These are phyloP conservation scores for Acanthoscelides obtectus DNA, from an alignment of 2,888 invertebrate genomes.

Conservation along the genomic window DNA sequence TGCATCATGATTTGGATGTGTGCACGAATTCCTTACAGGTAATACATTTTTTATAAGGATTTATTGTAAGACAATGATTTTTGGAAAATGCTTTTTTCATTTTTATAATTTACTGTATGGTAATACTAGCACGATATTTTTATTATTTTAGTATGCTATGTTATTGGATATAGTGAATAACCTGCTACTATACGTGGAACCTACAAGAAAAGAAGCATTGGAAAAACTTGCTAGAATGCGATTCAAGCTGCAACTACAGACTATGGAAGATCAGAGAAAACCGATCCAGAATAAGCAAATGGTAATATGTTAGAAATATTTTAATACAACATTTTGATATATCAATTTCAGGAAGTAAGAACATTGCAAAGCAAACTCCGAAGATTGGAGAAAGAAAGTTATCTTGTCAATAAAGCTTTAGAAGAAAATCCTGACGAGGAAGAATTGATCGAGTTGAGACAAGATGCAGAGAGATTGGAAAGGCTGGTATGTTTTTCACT, in stretches of 20 bases:
- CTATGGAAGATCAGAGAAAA: constrained; percentile 84
- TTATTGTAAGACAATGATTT: too few species aligned
- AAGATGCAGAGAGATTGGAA: constrained; percentile 69
- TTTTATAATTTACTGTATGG: too few species aligned
- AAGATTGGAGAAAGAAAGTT: constrained; percentile 83
- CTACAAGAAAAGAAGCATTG: constrained; percentile 85
- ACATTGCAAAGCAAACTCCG: constrained; percentile 77
- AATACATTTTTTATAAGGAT: constrained; percentile 10
- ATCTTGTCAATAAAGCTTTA: constrained; percentile 76
- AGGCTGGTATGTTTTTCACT: constrained; percentile 48
- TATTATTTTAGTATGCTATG: constrained; percentile 80
- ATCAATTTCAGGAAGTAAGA: constrained; percentile 46
- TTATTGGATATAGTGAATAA: constrained; percentile 97
- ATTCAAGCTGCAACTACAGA: constrained; percentile 88
- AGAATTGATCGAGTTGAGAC: constrained; percentile 48
- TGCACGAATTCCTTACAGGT: constrained; percentile 90
- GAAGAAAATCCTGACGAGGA: constrained; percentile 61
- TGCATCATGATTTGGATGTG: constrained; percentile 98
- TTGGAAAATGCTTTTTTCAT: too few species aligned
- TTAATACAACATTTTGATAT: background rate
- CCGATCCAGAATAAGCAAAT: constrained; percentile 92
- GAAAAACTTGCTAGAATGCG: constrained; percentile 88
- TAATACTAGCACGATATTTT: too few species aligned
- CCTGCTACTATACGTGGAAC: constrained; percentile 92
- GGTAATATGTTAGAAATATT: constrained; percentile 39